These are phyloP conservation scores for Thera britannica DNA, from an alignment of 2,888 invertebrate species.

Conservation along the genomic window DNA sequence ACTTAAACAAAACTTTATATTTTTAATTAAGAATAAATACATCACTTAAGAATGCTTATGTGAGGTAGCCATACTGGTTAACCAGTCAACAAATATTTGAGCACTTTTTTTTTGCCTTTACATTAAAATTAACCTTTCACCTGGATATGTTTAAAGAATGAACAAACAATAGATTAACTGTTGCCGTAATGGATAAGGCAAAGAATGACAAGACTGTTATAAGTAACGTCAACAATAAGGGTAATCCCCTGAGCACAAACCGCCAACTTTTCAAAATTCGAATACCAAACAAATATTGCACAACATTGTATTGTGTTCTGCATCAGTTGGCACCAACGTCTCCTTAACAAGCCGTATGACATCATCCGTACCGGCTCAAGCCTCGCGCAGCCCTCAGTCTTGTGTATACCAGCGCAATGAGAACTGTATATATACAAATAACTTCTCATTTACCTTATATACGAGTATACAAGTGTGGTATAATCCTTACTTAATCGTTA, in stretches of 20 bases:
- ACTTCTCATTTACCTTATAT: constrained; percentile 51
- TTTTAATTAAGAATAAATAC: too few species aligned
- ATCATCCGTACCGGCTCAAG: constrained; percentile 52
- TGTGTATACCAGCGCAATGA: constrained; percentile 72
- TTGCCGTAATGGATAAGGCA: too few species aligned
- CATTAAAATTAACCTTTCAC: too few species aligned
- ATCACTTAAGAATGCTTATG: too few species aligned
- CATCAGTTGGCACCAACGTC: constrained; percentile 33
- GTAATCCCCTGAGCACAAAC: background rate
- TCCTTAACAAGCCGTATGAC: constrained; percentile 66
- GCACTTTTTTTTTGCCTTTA: too few species aligned
- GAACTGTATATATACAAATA: constrained; percentile 59
- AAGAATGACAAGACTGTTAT: background rate
- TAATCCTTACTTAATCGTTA: constrained; percentile 65
- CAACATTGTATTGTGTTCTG: constrained; percentile 41
- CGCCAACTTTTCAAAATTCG: constrained; percentile 8
- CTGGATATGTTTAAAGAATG: too few species aligned
- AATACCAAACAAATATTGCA: constrained; percentile 39
- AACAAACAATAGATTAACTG: too few species aligned
- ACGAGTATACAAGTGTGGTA: constrained; percentile 62
- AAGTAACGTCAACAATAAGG: background rate
- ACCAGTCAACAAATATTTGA: too few species aligned
- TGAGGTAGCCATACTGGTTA: too few species aligned
- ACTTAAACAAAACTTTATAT: too few species aligned
- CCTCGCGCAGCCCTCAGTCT: constrained; percentile 52